These are phyloP conservation scores for Rhogogaster chlorosoma DNA, from an alignment of 2,888 invertebrate species.

Conservation along the genomic window DNA sequence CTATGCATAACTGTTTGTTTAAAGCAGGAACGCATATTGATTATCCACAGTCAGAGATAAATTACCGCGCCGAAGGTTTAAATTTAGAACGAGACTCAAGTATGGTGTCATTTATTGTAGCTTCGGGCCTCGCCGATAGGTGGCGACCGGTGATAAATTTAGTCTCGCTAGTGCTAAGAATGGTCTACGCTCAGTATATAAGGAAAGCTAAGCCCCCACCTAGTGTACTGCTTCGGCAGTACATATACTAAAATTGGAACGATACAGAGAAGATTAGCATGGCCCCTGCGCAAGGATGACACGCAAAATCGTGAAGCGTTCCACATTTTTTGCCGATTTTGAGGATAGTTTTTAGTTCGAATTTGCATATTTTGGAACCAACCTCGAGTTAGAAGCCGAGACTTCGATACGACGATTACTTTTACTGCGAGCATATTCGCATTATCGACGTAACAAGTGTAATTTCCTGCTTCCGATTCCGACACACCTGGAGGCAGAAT, in stretches of 20 bases:
- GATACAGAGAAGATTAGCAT: constrained; percentile 97
- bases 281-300: constrained; percentile 96
- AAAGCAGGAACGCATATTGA: neutral
- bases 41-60: neutral
- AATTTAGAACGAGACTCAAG: neutral
- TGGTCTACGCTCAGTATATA: constrained; percentile 60
- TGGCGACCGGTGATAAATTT: constrained; percentile 45
- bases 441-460: constrained; percentile 84
- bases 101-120: neutral
- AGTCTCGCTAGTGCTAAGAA: constrained; percentile 58
- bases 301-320: constrained; percentile 96
- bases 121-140: constrained; percentile 50
- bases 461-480: constrained; percentile 84
- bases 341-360: neutral
- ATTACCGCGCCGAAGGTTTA: neutral
- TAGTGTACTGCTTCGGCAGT: constrained; percentile 83
- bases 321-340: constrained; percentile 82
- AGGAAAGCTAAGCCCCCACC: constrained; percentile 1
- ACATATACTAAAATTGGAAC: constrained; percentile 94
- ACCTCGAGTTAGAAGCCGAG: constrained; percentile 80
- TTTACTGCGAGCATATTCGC: constrained; percentile 79
- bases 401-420: constrained; percentile 79
- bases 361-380: neutral
- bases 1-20: neutral
- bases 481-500: constrained; percentile 78